phyloP scores from a whole-genome alignment of 2,888 invertebrate species.

The Eupithecia subumbrata region DNA sequence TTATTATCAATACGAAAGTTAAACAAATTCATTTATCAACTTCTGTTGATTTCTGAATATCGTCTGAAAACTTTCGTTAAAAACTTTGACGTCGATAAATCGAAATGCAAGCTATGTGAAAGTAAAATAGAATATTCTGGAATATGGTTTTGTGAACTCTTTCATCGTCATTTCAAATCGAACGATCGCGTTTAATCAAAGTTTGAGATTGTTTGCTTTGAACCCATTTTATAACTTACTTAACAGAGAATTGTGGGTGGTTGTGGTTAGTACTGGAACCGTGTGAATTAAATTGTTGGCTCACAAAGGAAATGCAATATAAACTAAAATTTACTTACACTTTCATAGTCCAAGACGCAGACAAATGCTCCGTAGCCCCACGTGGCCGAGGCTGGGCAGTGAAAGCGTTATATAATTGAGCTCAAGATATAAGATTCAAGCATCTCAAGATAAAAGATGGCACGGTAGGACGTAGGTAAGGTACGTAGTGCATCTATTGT shows the following conservation, averaged over 20 bases:
- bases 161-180: conserved; percentile 8
- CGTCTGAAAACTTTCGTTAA: neutral
- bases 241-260: conserved; percentile 10
- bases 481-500: too few relatives aligned
- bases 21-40: neutral
- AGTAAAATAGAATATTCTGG: conserved; percentile 12
- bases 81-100: conserved; percentile 8
- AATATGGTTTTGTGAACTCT: conserved; percentile 1
- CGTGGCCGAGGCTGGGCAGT: too few relatives aligned
- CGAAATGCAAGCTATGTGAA: conserved; percentile 10
- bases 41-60: conserved; percentile 1
- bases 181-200: conserved; percentile 37
- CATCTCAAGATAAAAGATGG: neutral
- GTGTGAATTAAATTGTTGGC: neutral
- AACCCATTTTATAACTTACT: conserved; percentile 8
- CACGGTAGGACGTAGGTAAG: too few relatives aligned
- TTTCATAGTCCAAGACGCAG: too few relatives aligned
- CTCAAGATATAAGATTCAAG: neutral
- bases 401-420: neutral
- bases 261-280: neutral
- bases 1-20: neutral
- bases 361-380: too few relatives aligned
- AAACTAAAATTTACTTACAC: too few relatives aligned
- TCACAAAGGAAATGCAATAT: neutral
- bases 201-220: conserved; percentile 32